Conservation (phyloP, 2,113 vertebrate species). For the Burhinus oedicnemus region DNA sequence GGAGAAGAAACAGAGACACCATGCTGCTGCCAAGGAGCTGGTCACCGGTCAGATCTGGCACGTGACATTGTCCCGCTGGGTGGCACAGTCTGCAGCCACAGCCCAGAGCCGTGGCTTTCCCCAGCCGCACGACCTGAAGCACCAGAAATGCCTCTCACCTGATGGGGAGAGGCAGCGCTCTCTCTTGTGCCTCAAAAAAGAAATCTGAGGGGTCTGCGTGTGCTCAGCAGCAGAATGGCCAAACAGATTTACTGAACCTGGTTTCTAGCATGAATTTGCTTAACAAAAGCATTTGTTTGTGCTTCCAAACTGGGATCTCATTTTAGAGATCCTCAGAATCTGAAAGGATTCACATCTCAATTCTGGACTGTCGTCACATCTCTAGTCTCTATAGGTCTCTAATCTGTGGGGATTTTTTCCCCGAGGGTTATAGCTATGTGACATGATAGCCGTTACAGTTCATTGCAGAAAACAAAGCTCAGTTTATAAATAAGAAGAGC, state of each 20-base stretch:
- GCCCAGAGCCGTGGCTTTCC: not conserved
- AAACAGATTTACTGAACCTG: not conserved
- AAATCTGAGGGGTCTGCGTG: not conserved
- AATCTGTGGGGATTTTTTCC: not conserved
- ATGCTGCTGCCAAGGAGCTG: not conserved
- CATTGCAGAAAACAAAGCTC: not conserved
- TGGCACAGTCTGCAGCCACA: not conserved
- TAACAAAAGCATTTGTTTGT: not conserved
- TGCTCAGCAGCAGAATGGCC: not conserved
- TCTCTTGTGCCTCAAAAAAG: not conserved
- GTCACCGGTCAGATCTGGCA: not conserved
- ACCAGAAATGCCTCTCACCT: not conserved
- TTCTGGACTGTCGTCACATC: not conserved
- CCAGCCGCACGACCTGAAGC: rapidly evolving
- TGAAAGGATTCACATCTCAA: not conserved
- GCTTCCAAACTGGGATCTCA: not conserved
- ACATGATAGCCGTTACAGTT: not conserved
- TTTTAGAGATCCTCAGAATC: not conserved
- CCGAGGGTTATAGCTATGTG: not conserved
- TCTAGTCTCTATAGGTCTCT: not conserved
- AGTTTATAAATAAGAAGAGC: not conserved
- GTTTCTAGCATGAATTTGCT: not conserved
- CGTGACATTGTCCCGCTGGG: rapidly evolving
- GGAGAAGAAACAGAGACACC: not conserved
- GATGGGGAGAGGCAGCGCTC: not conserved